These are phyloP conservation scores for Sebastes vulpes DNA, from an alignment of 2,797 vertebrate species.

Conservation along the genomic window DNA sequence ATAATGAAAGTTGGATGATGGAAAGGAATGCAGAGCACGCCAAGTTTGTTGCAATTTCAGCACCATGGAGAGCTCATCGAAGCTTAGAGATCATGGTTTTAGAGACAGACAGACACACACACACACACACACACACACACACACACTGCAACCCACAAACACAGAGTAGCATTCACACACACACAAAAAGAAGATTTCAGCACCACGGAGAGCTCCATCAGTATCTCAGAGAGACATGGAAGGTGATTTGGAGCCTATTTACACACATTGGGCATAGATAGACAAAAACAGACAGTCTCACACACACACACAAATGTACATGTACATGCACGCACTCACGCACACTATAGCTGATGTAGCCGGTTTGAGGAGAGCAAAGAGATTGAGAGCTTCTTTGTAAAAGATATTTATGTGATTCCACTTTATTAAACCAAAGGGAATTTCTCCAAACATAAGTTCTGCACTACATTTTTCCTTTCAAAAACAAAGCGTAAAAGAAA, in stretches of 20 bases:
- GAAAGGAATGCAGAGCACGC: not conserved
- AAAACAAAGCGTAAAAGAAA: conserved; percentile 10
- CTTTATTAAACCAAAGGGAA: conserved; percentile 18
- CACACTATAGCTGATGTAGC: not conserved
- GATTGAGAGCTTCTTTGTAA: not conserved
- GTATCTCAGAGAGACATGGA: not conserved
- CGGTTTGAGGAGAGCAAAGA: not conserved
- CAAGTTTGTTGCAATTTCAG: conserved; percentile 19
- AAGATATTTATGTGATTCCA: conserved; percentile 33
- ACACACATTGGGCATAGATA: not conserved
- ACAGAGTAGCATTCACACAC: not conserved
- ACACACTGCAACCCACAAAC: not conserved
- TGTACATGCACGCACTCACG: not conserved
- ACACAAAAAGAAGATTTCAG: conserved; percentile 33
- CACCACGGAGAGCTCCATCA: conserved; percentile 50
- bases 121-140: not conserved
- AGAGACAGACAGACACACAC: not conserved
- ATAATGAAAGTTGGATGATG: conserved; percentile 9
- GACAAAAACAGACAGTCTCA: not conserved
- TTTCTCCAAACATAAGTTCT: conserved; percentile 12
- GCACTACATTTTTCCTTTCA: not conserved
- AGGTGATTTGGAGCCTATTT: conserved; percentile 1
- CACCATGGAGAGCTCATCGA: conserved; percentile 43
- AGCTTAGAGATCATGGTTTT: conserved; percentile 3
- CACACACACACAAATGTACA: not conserved